A percentile compares a stretch with the other conserved stretches of the same genome.
phyloP scores from a whole-genome alignment of 2,888 invertebrate genomes.

The Auanema sp. region DNA sequence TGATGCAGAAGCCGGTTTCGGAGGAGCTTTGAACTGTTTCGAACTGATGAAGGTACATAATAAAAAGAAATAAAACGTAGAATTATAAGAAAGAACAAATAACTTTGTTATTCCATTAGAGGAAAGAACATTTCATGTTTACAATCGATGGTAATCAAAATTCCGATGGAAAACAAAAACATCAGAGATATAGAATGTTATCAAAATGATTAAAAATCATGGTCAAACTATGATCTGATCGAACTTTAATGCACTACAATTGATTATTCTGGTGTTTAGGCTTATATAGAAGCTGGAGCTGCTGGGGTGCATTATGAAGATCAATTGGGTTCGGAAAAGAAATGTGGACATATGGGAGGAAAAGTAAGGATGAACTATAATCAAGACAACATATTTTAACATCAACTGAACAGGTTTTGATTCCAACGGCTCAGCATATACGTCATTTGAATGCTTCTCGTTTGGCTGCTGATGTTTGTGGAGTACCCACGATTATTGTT shows the following conservation, averaged over 20 bases:
- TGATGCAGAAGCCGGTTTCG: constrained; percentile 66
- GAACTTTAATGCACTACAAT: too few species aligned
- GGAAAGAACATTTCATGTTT: neutral
- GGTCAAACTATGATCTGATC: too few species aligned
- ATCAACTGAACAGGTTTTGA: constrained; percentile 54
- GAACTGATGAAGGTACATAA: constrained; percentile 64
- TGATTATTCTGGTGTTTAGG: constrained; percentile 30
- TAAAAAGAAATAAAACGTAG: too few species aligned
- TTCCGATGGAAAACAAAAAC: neutral
- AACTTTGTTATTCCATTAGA: neutral
- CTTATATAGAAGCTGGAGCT: constrained; percentile 64
- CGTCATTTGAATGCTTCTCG: constrained; percentile 66
- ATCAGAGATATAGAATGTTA: too few species aligned
- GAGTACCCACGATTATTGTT: constrained; percentile 64
- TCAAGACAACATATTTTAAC: neutral
- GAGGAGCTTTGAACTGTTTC: constrained; percentile 65
- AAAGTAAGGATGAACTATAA: constrained; percentile 34
- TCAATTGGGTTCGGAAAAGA: constrained; percentile 66
- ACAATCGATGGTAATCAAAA: neutral
- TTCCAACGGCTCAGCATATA: constrained; percentile 64
- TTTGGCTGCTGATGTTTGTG: constrained; percentile 65
- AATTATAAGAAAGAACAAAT: too few species aligned
- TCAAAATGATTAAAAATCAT: too few species aligned
- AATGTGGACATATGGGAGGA: constrained; percentile 66
- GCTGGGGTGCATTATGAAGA: constrained; percentile 65